These are phyloP conservation scores for Plemyria rubiginata DNA, from an alignment of 2,888 invertebrate genomes.

Conservation along the genomic window DNA sequence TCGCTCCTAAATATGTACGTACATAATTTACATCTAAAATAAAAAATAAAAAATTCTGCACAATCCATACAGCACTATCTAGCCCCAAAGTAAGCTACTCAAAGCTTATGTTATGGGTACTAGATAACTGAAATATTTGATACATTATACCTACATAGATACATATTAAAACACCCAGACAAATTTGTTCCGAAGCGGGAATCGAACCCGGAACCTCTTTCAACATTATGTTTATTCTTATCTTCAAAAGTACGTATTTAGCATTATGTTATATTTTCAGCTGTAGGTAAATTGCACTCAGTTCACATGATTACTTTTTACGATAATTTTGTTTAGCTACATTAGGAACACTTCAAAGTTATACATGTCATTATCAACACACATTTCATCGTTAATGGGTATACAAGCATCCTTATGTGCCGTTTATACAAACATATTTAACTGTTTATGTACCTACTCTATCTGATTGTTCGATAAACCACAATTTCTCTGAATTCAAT, in stretches of 20 bases:
- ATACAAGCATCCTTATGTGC: neutral
- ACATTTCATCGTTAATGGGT: constrained; percentile 12
- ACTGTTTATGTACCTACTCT: neutral
- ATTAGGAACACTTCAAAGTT: neutral
- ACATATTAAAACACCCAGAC: too few species aligned
- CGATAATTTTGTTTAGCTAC: neutral
- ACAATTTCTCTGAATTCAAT: constrained; percentile 13
- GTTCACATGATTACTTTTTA: neutral
- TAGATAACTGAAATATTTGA: too few species aligned
- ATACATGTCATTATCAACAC: constrained; percentile 4
- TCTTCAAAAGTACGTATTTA: neutral
- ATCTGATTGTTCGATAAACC: constrained; percentile 9
- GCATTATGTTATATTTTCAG: neutral
- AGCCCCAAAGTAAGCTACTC: too few species aligned
- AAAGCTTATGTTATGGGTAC: too few species aligned
- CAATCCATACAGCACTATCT: too few species aligned
- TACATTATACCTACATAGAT: too few species aligned
- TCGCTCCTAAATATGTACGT: too few species aligned
- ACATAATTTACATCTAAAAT: too few species aligned
- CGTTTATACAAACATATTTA: neutral
- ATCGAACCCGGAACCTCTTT: too few species aligned
- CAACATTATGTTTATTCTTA: neutral
- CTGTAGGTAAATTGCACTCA: neutral
- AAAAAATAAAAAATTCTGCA: too few species aligned
- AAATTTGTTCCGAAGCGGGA: too few species aligned